Evolutionary conservation across 2,888 invertebrate genomes (phyloP), one percentile per base, ranked within the genome.

Genomic region (Heterodera filipjevi): DNA sequence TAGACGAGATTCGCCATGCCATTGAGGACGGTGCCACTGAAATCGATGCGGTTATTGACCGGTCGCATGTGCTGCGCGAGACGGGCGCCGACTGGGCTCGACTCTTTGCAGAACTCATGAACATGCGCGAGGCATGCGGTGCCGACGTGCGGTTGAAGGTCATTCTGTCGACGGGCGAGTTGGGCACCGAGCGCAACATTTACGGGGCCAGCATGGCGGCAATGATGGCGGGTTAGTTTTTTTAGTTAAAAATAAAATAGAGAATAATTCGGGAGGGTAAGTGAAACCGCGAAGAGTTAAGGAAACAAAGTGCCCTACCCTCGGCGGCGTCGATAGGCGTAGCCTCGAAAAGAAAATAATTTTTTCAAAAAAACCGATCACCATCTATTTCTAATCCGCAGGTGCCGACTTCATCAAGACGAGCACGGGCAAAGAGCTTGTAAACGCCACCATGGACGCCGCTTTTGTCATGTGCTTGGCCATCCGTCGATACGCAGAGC

Each of bases 391-490:
- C 33, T 14, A 74, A 66, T 80, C 59, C 49, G 14, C 49, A 95
- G 98, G 98, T 22, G 93, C 96, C 6, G 95, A 99, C 91, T 99
- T 99, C 89, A 97, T 99, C 81, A 99, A 99, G 73, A 84, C 84
- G 16, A 81, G 81, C 66, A 84, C 84, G 27, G 97, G 91, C 10
- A 99, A 99, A 90, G 99, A 99, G 90, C 90, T 92, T 0, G 93
- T 95, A 0, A 99, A 99, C 91, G 98, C 99, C 0, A 97, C 95
- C 0, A 90, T 98, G 27, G 93, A 94, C 12, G 93, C 94, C 70
- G 96, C 96, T 0, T 91, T 96, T 76, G 93, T 96, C 1, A 99
- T 99, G 98, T 94, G 95, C 84, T 91, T 93, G 87, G 98, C 97
- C 35, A 97, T 99, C 82, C 92, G 93, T 81, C 71, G 82, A 22